Percentiles rank a stretch among this genome's conserved stretches.
Conservation (phyloP, 2,888 invertebrate genomes). For the Mystacides longicornis region DNA sequence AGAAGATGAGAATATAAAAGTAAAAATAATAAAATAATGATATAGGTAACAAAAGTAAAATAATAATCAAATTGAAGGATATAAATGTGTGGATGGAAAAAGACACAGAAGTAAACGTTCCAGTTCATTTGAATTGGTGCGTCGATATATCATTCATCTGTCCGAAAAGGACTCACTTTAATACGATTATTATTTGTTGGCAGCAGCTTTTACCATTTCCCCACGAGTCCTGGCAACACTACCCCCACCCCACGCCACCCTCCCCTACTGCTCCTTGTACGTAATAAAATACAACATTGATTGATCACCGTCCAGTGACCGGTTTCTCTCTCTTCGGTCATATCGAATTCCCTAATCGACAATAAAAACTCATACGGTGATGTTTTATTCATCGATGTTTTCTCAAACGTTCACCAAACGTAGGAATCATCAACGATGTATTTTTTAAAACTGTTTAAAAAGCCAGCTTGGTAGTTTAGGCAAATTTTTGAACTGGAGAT, state of each 20-base stretch:
- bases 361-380: conserved; percentile 14
- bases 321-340: conserved; percentile 14
- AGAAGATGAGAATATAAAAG: too few species aligned
- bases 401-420: background rate
- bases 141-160: background rate
- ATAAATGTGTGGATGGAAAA: too few species aligned
- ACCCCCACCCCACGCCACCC: background rate
- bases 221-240: background rate
- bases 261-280: background rate
- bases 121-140: too few species aligned
- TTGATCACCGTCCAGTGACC: conserved; percentile 23
- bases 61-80: too few species aligned
- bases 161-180: background rate
- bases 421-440: too few species aligned
- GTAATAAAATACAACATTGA: conserved; percentile 23
- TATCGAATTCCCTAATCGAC: conserved; percentile 25
- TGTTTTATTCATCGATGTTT: background rate
- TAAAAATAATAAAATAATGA: too few species aligned
- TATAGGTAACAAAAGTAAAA: too few species aligned
- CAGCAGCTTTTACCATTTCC: too few species aligned
- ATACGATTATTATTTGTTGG: background rate
- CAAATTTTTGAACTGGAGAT: too few species aligned
- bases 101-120: too few species aligned
- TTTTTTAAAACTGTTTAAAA: too few species aligned
- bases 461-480: too few species aligned